Evolutionary conservation across 1,140 invertebrate genomes (phyloP).

Genomic region (Sycophila sp.): DNA sequence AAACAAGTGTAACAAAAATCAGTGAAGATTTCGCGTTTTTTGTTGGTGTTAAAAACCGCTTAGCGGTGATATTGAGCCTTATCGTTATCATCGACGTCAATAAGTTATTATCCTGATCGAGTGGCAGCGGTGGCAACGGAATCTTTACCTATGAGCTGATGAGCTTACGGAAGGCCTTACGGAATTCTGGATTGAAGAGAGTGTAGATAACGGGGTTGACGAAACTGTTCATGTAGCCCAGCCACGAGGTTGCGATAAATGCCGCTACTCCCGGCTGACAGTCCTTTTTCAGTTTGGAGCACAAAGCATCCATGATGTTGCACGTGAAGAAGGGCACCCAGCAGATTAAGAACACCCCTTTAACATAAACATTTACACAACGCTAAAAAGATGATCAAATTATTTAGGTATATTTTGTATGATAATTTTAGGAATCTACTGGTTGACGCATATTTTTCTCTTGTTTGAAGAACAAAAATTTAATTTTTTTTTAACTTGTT

Average conservation of each 20-base stretch:
- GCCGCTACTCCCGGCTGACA: conserved; percentile 88
- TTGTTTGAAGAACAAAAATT: too few relatives aligned
- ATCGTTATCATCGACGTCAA: not conserved
- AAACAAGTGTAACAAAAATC: too few relatives aligned
- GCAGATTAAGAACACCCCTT: conserved; percentile 95
- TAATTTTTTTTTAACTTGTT: too few relatives aligned
- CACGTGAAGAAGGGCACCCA: conserved; percentile 98
- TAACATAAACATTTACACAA: too few relatives aligned
- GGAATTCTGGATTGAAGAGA: conserved; percentile 99
- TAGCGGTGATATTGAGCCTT: not conserved
- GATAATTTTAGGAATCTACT: too few relatives aligned
- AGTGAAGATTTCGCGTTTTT: too few relatives aligned
- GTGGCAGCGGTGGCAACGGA: not conserved
- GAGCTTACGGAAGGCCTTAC: conserved; percentile 95
- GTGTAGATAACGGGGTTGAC: conserved; percentile 99
- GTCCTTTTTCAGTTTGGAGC: conserved; percentile 82
- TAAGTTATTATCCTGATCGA: not conserved
- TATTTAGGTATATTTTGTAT: conserved; percentile 17
- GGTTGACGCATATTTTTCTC: too few relatives aligned
- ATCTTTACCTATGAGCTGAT: conserved; percentile 21
- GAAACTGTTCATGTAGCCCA: conserved; percentile 98
- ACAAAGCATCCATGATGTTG: conserved; percentile 91
- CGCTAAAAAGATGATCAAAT: conserved; percentile 42
- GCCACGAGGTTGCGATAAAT: conserved; percentile 96
- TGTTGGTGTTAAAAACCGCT: not conserved